Conservation (phyloP, 2,113 vertebrate species). For the Plecturocebus donacophilus region DNA sequence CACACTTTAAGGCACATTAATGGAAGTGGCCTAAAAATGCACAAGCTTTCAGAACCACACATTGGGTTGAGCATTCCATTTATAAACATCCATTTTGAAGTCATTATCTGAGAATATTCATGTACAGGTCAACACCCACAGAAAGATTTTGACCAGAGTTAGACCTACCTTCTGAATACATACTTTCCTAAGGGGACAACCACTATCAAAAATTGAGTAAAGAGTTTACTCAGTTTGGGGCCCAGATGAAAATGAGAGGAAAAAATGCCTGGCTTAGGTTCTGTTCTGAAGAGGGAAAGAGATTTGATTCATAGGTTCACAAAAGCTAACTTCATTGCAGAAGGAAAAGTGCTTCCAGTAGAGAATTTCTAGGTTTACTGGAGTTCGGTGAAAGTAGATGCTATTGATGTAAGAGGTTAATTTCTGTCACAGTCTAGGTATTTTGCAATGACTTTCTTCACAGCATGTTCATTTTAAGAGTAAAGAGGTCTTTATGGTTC, state of each 20-base stretch:
- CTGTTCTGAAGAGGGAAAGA: not conserved
- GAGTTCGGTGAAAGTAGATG: constrained; percentile 50
- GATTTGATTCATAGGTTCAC: constrained; percentile 14
- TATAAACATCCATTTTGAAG: not conserved
- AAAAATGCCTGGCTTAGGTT: not conserved
- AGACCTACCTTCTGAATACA: not conserved
- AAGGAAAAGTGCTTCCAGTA: constrained; percentile 15
- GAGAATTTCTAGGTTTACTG: constrained; percentile 58
- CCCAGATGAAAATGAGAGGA: not conserved
- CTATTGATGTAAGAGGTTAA: constrained; percentile 70
- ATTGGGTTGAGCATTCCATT: too few relatives aligned
- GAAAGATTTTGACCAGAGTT: not conserved
- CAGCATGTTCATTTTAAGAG: constrained; percentile 70
- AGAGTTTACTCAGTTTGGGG: not conserved
- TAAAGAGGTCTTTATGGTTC: constrained; percentile 72
- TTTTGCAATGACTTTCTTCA: constrained; percentile 69
- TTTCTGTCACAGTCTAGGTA: constrained; percentile 66
- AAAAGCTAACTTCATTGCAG: not conserved
- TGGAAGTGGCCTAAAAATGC: not conserved
- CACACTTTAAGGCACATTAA: accelerated
- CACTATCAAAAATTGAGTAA: not conserved
- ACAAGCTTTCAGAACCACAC: not conserved
- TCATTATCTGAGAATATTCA: not conserved
- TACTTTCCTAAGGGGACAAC: not conserved
- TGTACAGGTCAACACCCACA: not conserved